phyloP scores from a whole-genome alignment of 2,113 vertebrate genomes.

The Seriola rivoliana region DNA sequence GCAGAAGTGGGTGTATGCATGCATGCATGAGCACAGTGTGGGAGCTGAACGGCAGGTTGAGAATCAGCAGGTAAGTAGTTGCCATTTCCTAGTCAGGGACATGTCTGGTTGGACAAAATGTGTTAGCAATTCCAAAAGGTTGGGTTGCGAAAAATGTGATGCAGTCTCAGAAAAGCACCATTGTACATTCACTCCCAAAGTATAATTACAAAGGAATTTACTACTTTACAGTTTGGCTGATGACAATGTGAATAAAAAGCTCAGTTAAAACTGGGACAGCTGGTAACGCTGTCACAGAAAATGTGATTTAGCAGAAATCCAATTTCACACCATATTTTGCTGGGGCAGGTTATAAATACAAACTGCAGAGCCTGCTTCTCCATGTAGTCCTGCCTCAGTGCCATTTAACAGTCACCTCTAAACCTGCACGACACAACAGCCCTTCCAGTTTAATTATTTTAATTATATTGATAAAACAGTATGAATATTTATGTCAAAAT shows the following conservation, averaged over 20 bases:
- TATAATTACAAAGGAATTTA: constrained; percentile 37
- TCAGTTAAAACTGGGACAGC: constrained; percentile 57
- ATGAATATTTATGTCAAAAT: constrained; percentile 15
- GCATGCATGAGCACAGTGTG: constrained; percentile 61
- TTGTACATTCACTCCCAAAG: constrained; percentile 24
- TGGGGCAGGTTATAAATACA: constrained; percentile 52
- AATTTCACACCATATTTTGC: constrained; percentile 59
- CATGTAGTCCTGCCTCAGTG: not conserved
- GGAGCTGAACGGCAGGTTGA: constrained; percentile 66
- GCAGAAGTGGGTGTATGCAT: constrained; percentile 33
- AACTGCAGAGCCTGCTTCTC: not conserved
- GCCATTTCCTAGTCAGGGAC: constrained; percentile 32
- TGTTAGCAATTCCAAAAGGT: constrained; percentile 4
- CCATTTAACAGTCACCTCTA: constrained; percentile 1
- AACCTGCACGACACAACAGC: constrained; percentile 1
- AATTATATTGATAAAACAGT: not conserved
- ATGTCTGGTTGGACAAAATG: constrained; percentile 23
- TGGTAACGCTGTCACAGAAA: constrained; percentile 58
- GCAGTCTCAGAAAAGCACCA: constrained; percentile 1
- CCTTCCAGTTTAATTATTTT: constrained; percentile 21
- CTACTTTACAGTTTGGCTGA: constrained; percentile 12
- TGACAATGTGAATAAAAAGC: constrained; percentile 41
- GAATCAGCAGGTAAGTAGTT: constrained; percentile 71
- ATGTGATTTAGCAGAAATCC: constrained; percentile 65
- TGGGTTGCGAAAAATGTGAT: not conserved